phyloP scores from a whole-genome alignment of 2,888 invertebrate genomes.

The Fabriciana adippe region DNA sequence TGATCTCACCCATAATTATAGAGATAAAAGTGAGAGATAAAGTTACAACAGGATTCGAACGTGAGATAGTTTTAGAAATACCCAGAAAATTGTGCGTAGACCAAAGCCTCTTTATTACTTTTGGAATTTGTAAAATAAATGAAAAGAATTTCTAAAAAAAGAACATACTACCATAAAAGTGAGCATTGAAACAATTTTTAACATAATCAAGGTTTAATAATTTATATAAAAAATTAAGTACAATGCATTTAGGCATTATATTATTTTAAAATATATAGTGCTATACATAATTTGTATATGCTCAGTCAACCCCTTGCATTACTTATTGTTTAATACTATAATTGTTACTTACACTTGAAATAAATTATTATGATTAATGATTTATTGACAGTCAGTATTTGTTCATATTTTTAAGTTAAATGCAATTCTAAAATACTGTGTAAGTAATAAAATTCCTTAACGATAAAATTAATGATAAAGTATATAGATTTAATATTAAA shows the following conservation, averaged over 20 bases:
- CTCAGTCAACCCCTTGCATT: conserved; percentile 17
- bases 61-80: conserved; percentile 46
- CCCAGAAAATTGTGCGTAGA: conserved; percentile 64
- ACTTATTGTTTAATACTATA: background rate
- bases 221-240: conserved; percentile 24
- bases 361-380: background rate
- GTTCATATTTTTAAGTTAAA: conserved; percentile 7
- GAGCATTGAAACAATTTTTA: conserved; percentile 42
- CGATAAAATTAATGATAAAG: background rate
- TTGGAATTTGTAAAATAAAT: conserved; percentile 52
- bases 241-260: conserved; percentile 9
- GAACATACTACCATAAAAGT: conserved; percentile 16
- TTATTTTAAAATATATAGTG: background rate
- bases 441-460: conserved; percentile 1
- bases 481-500: conserved; percentile 41
- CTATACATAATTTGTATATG: conserved; percentile 2
- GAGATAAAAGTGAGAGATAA: conserved; percentile 45
- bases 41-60: conserved; percentile 23
- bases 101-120: conserved; percentile 80
- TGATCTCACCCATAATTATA: conserved; percentile 79
- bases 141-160: conserved; percentile 36
- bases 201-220: conserved; percentile 44
- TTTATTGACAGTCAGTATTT: conserved; percentile 4
- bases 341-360: background rate
- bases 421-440: conserved; percentile 7